Percentiles rank a stretch among this genome's conserved stretches.
phyloP scores from a whole-genome alignment of 2,797 vertebrate species.

The Ataeniobius toweri region DNA sequence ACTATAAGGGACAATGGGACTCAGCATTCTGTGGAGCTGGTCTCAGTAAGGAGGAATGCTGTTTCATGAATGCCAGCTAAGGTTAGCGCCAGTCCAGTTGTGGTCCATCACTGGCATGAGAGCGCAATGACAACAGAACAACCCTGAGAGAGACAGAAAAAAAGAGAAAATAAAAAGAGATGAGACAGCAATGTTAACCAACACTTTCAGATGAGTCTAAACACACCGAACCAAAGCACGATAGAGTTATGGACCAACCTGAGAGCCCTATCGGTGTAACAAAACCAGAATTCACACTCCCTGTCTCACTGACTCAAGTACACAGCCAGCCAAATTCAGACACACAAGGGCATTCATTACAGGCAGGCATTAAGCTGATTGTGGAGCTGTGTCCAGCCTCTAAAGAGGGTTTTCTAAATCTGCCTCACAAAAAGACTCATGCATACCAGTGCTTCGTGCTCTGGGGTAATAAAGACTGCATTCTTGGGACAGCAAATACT shows the following conservation, averaged over 20 bases:
- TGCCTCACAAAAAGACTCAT: conserved; percentile 80
- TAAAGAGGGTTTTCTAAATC: conserved; percentile 84
- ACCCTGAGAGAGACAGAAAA: conserved; percentile 52
- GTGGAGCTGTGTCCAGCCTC: conserved; percentile 76
- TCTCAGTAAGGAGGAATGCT: conserved; percentile 80
- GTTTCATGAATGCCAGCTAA: conserved; percentile 77
- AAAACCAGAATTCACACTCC: conserved; percentile 39
- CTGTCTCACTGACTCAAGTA: conserved; percentile 13
- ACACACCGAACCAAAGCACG: conserved; percentile 39
- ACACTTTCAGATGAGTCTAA: conserved; percentile 46
- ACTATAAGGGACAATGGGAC: conserved; percentile 87
- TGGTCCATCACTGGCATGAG: conserved; percentile 81
- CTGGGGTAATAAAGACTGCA: conserved; percentile 75
- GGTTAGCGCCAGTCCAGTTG: conserved; percentile 76
- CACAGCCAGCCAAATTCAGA: conserved; percentile 67
- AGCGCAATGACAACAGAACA: conserved; percentile 70
- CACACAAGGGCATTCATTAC: conserved; percentile 81
- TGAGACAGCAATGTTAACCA: conserved; percentile 66
- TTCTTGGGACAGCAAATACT: conserved; percentile 73
- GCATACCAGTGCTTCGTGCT: conserved; percentile 78
- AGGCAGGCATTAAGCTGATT: conserved; percentile 82
- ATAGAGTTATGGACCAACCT: conserved; percentile 64
- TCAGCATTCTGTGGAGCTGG: conserved; percentile 87
- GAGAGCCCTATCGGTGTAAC: conserved; percentile 57
- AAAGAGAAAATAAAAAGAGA: conserved; percentile 32